These are phyloP conservation scores for Limonius californicus DNA, from an alignment of 1,140 invertebrate species.

Conservation along the genomic window DNA sequence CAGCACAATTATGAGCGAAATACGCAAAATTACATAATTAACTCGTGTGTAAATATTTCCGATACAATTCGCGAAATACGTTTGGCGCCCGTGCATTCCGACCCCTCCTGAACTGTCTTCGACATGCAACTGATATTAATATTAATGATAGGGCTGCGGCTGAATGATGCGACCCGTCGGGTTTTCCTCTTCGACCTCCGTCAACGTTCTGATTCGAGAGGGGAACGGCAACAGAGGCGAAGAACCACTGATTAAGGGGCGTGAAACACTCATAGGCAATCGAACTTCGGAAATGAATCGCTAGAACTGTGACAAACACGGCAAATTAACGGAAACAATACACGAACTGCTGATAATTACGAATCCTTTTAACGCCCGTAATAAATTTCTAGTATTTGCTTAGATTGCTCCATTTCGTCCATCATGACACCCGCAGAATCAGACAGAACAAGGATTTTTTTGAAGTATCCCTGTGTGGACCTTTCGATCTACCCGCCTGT, in stretches of 20 bases:
- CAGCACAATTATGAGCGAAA: background rate
- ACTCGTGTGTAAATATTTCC: background rate
- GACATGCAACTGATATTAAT: constrained; percentile 1
- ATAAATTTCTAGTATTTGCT: constrained; percentile 12
- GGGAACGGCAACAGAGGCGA: background rate
- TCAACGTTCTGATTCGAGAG: constrained; percentile 1
- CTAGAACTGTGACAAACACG: constrained; percentile 10
- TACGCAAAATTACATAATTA: background rate
- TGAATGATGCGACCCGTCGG: constrained; percentile 7
- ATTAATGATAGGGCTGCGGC: constrained; percentile 3
- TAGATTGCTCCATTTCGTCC: constrained; percentile 3
- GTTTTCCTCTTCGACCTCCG: constrained; percentile 6
- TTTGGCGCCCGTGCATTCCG: background rate
- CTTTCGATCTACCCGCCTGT: background rate
- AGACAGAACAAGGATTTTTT: background rate
- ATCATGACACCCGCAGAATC: background rate
- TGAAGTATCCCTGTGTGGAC: background rate
- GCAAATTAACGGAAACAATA: constrained; percentile 14
- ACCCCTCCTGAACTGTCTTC: background rate
- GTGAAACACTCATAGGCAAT: constrained; percentile 12
- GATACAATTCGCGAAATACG: background rate
- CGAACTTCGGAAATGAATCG: constrained; percentile 14
- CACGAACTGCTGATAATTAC: background rate
- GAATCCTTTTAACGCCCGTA: constrained; percentile 4
- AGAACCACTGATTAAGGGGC: constrained; percentile 1